A percentile compares a stretch with the other conserved stretches of the same genome.
These are phyloP conservation scores for Melanotaenia nigrans DNA, from an alignment of 2,797 vertebrate genomes.

Conservation along the genomic window DNA sequence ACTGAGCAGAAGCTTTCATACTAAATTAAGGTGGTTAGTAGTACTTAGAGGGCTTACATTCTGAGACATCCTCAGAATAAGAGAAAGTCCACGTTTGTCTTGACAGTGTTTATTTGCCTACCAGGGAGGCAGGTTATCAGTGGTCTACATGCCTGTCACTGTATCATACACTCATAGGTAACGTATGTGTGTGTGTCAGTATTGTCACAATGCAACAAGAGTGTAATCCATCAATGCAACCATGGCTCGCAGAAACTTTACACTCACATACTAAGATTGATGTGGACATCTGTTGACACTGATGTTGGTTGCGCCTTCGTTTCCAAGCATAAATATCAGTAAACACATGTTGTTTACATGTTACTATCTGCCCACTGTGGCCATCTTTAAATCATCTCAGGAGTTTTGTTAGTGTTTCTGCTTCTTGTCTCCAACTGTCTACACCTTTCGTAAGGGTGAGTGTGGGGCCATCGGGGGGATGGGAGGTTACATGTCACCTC, in stretches of 20 bases:
- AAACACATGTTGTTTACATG: slow-evolving; percentile 44
- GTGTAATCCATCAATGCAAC: slow-evolving; percentile 41
- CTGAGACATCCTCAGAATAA: slow-evolving; percentile 9
- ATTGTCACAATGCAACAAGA: slow-evolving; percentile 24
- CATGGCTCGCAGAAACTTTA: slow-evolving; percentile 20
- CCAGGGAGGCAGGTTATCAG: slow-evolving; percentile 42
- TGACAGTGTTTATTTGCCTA: slow-evolving; percentile 54
- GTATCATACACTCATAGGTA: slow-evolving; percentile 31
- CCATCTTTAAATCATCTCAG: not conserved
- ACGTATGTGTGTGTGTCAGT: slow-evolving; percentile 26
- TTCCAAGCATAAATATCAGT: slow-evolving; percentile 33
- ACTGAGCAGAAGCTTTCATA: not conserved
- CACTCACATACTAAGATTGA: slow-evolving; percentile 27
- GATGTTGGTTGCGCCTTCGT: slow-evolving; percentile 12
- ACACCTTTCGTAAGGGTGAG: not conserved
- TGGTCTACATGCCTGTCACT: slow-evolving; percentile 48
- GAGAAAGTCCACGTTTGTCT: slow-evolving; percentile 42
- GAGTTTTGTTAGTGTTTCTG: slow-evolving; percentile 12
- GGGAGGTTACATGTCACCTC: slow-evolving; percentile 38
- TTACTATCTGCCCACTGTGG: slow-evolving; percentile 21
- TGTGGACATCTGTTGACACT: slow-evolving; percentile 30
- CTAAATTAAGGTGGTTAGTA: not conserved
- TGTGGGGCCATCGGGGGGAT: not conserved
- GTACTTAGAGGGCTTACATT: slow-evolving; percentile 1
- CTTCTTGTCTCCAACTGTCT: slow-evolving; percentile 30